These are phyloP conservation scores for Cryptoblepharus egeriae DNA, from an alignment of 2,797 vertebrate species.

Conservation along the genomic window DNA sequence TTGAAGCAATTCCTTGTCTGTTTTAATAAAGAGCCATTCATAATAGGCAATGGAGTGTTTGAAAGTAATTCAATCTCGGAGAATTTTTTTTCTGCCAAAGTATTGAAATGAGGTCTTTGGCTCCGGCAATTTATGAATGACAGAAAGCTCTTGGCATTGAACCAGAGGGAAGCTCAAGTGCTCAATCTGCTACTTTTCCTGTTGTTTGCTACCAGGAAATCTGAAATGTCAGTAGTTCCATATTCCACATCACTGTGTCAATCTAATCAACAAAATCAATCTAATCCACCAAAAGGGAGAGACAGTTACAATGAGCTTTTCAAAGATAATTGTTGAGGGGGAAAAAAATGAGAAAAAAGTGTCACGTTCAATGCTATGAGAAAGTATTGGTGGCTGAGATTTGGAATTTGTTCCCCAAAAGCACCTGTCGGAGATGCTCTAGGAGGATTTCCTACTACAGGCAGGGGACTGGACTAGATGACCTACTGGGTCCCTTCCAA, in stretches of 20 bases:
- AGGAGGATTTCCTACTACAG: too few species aligned
- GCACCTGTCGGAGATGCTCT: too few species aligned
- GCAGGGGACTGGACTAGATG: too few species aligned
- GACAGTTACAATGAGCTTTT: neutral
- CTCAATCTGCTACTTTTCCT: conserved; percentile 20
- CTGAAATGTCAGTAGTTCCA: neutral
- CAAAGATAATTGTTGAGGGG: neutral
- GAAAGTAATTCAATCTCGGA: conserved; percentile 46
- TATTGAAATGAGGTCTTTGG: conserved; percentile 49
- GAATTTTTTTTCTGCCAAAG: conserved; percentile 46
- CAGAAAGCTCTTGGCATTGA: conserved; percentile 45
- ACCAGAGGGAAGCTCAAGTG: conserved; percentile 30
- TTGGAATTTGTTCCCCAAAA: rapidly evolving
- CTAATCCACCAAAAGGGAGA: neutral
- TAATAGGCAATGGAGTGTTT: conserved; percentile 44
- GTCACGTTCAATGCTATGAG: neutral
- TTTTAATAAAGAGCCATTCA: conserved; percentile 47
- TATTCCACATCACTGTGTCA: neutral
- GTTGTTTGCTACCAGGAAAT: conserved; percentile 36
- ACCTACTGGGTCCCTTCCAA: too few species aligned
- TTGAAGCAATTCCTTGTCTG: conserved; percentile 34
- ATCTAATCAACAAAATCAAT: neutral
- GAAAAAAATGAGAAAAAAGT: neutral
- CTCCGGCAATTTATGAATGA: conserved; percentile 45
- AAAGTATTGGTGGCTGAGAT: neutral